Evolutionary conservation across 2,888 invertebrate genomes (phyloP).

Genomic region (Phymatocera aterrima): DNA sequence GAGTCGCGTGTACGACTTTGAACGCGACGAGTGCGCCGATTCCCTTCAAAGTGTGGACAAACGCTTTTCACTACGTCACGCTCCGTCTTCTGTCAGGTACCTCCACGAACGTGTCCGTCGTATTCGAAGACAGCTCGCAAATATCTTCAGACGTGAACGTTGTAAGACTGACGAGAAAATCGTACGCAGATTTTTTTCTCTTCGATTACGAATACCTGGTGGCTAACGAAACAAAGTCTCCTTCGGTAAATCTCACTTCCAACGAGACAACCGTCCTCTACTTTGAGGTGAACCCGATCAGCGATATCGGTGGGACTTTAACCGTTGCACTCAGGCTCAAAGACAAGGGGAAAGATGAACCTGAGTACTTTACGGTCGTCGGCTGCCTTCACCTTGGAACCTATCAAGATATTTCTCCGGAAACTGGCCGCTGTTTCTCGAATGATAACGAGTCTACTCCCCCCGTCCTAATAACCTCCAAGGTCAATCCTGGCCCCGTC

Average conservation of each 20-base stretch:
- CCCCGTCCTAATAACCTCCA: conserved; percentile 28
- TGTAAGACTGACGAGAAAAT: conserved; percentile 77
- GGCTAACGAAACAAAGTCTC: conserved; percentile 80
- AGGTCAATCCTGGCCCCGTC: conserved; percentile 74
- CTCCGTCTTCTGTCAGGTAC: conserved; percentile 63
- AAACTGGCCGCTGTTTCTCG: conserved; percentile 19
- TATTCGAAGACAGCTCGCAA: conserved; percentile 48
- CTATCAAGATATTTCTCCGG: conserved; percentile 40
- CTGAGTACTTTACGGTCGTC: conserved; percentile 72
- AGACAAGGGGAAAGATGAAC: conserved; percentile 62
- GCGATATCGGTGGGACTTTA: conserved; percentile 89
- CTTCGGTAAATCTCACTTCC: conserved; percentile 82
- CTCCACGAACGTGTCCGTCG: conserved; percentile 56
- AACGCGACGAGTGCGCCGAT: conserved; percentile 59
- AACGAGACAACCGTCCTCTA: conserved; percentile 81
- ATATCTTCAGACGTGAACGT: conserved; percentile 60
- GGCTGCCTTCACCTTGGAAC: conserved; percentile 75
- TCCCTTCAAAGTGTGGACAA: conserved; percentile 63
- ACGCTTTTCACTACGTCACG: conserved; percentile 63
- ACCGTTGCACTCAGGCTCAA: conserved; percentile 82
- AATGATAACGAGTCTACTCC: not conserved
- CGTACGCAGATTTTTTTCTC: conserved; percentile 85
- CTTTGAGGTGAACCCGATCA: conserved; percentile 83
- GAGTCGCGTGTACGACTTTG: conserved; percentile 54
- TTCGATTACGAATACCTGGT: conserved; percentile 85